These are phyloP conservation scores for Micromys minutus DNA, from an alignment of 2,113 vertebrate species.

Conservation along the genomic window DNA sequence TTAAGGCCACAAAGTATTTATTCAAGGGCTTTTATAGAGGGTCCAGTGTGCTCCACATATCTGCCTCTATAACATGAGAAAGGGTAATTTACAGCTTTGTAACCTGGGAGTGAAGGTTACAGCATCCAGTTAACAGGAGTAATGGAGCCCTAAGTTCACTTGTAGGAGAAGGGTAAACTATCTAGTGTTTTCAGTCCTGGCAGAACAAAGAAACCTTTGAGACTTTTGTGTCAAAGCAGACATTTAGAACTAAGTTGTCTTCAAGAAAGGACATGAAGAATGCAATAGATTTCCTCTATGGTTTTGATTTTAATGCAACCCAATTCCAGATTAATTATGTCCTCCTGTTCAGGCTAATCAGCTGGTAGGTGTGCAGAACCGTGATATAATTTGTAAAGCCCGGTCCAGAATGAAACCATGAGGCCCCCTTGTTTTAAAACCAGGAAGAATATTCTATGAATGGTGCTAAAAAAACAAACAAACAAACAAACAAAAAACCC, in stretches of 20 bases:
- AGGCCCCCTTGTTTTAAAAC: not conserved
- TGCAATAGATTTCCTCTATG: slow-evolving; percentile 70
- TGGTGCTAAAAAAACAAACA: not conserved
- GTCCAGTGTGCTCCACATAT: slow-evolving; percentile 1
- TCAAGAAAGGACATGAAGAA: slow-evolving; percentile 58
- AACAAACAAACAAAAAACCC: not conserved
- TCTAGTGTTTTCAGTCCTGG: slow-evolving; percentile 61
- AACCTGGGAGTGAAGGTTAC: slow-evolving; percentile 76
- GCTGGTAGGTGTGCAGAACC: not conserved
- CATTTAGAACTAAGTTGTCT: slow-evolving; percentile 72
- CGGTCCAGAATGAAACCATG: not conserved
- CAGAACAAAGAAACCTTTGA: slow-evolving; percentile 80
- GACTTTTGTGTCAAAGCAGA: slow-evolving; percentile 58
- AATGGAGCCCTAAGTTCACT: slow-evolving; percentile 70
- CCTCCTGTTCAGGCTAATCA: slow-evolving; percentile 24
- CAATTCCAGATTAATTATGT: slow-evolving; percentile 49
- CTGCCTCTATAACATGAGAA: slow-evolving; percentile 42
- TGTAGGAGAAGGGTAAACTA: slow-evolving; percentile 67
- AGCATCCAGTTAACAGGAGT: slow-evolving; percentile 77
- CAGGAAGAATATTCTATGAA: not conserved
- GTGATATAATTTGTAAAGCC: not conserved
- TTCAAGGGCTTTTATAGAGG: slow-evolving; percentile 56
- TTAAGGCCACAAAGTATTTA: slow-evolving; percentile 75
- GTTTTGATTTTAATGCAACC: slow-evolving; percentile 61
- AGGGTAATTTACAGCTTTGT: slow-evolving; percentile 62